A percentile compares a stretch with the other conserved stretches of the same genome.
phyloP scores from a whole-genome alignment of 2,797 vertebrate species.

The Trachurus trachurus region DNA sequence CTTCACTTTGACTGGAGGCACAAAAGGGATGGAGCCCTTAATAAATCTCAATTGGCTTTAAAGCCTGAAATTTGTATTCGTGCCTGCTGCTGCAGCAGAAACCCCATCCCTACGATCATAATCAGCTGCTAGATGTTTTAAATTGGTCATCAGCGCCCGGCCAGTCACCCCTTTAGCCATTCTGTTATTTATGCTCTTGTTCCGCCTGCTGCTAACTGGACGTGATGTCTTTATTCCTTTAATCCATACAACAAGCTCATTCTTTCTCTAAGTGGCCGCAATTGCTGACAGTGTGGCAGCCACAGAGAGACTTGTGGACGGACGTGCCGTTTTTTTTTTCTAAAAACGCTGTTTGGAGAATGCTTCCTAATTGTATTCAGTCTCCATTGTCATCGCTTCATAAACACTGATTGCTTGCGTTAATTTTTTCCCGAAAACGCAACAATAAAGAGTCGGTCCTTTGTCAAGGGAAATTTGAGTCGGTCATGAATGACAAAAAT shows the following conservation, averaged over 20 bases:
- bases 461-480: slow-evolving; percentile 39
- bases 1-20: slow-evolving; percentile 38
- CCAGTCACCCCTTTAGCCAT: slow-evolving; percentile 15
- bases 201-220: slow-evolving; percentile 28
- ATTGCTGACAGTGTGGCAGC: background rate
- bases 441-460: slow-evolving; percentile 34
- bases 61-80: slow-evolving; percentile 40
- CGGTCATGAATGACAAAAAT: slow-evolving; percentile 49
- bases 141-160: slow-evolving; percentile 28
- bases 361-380: slow-evolving; percentile 30
- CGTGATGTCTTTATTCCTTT: slow-evolving; percentile 37
- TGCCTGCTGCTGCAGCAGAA: slow-evolving; percentile 24
- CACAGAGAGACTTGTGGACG: slow-evolving; percentile 19
- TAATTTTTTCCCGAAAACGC: slow-evolving; percentile 34
- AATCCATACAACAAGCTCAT: slow-evolving; percentile 25
- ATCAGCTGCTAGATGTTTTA: slow-evolving; percentile 39
- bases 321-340: slow-evolving; percentile 45
- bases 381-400: slow-evolving; percentile 49
- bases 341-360: slow-evolving; percentile 27
- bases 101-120: slow-evolving; percentile 34
- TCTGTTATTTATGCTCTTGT: slow-evolving; percentile 30
- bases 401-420: slow-evolving; percentile 54
- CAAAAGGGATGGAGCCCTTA: slow-evolving; percentile 20
- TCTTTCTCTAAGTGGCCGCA: slow-evolving; percentile 14
- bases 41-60: slow-evolving; percentile 50